Evolutionary conservation across 23 tunicate genomes (phyloP), one percentile per base, ranked within the genome.

Genomic region (Clavelina lepadiformis): DNA sequence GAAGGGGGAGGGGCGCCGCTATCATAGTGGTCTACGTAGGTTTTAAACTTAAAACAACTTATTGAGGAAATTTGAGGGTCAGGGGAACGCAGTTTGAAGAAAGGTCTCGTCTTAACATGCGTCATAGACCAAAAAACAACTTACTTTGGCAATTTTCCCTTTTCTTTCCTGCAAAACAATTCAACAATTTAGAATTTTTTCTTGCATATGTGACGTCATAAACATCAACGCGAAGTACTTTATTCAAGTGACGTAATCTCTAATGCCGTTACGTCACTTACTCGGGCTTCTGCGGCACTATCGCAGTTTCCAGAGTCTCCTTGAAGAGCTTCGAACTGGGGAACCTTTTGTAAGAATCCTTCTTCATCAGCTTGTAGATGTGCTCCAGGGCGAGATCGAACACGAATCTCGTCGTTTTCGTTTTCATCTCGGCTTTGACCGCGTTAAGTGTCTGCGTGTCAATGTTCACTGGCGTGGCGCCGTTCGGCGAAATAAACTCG

Each of bases 291-390:
- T 59, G 11, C 2, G 92, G 92, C 35, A 75, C 61, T 20, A 54
- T 61, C 15, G 92, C 82, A 2, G 52, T 45, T 1, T 44, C 77
- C 31, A 83, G 29, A 3, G 92, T 82, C 0, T 75, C 77, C 53
- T 75, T 74, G 65, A 67, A 83, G 27, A 67, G 44, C 45, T 31
- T 21, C 4, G 92, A 83, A 4, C 19, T 64, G 33, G 75, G 35
- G 55, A 83, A 83, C 36, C 92, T 33, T 50, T 75, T 74, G 92
- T 83, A 83, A 63, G 92, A 83, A 38, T 83, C 92, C 37, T 83
- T 83, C 31, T 67, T 75, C 92, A 83, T 83, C 34, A 83, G 75
- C 28, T 41, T 75, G 82, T 75, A 83, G 44, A 83, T 83, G 65
- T 83, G 92, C 26, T 83, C 77, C 0, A 83, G 65, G 27, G 92